Evolutionary conservation across 2,888 invertebrate species (phyloP).

Genomic region (Metellina segmentata): DNA sequence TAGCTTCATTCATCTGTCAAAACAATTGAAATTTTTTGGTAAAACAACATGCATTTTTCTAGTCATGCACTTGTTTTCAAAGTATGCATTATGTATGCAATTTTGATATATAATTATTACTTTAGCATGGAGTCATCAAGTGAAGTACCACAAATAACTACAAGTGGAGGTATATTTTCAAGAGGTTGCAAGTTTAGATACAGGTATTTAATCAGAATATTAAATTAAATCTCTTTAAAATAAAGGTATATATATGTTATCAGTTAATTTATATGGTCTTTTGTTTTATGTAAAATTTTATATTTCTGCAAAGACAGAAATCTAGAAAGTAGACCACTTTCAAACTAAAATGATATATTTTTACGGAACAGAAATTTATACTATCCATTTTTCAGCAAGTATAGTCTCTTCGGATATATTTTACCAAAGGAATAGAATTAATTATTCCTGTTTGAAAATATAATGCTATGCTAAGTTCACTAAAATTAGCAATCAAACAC

Average conservation of each 20-base stretch:
- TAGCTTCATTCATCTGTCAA: not conserved
- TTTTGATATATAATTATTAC: not conserved
- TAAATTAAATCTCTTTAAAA: not conserved
- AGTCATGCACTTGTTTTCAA: not conserved
- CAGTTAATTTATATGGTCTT: not conserved
- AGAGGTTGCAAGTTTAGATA: slow-evolving; percentile 97
- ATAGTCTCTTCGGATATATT: no score
- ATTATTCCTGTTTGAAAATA: no score
- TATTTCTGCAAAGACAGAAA: no score
- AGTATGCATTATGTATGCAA: not conserved
- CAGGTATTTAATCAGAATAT: slow-evolving; percentile 79
- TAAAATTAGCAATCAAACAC: no score
- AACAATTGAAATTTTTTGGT: not conserved
- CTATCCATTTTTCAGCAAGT: no score
- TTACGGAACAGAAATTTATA: no score
- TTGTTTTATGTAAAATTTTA: no score
- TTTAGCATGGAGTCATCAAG: slow-evolving; percentile 91
- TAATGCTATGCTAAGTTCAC: no score
- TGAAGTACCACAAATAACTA: slow-evolving; percentile 90
- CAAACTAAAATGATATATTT: no score
- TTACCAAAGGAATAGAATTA: no score
- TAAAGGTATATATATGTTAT: not conserved
- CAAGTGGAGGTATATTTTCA: slow-evolving; percentile 94
- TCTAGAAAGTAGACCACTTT: no score
- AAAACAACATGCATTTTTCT: not conserved